Evolutionary conservation across 2,113 vertebrate species (phyloP).

Genomic region (Hippocampus guttulatus): DNA sequence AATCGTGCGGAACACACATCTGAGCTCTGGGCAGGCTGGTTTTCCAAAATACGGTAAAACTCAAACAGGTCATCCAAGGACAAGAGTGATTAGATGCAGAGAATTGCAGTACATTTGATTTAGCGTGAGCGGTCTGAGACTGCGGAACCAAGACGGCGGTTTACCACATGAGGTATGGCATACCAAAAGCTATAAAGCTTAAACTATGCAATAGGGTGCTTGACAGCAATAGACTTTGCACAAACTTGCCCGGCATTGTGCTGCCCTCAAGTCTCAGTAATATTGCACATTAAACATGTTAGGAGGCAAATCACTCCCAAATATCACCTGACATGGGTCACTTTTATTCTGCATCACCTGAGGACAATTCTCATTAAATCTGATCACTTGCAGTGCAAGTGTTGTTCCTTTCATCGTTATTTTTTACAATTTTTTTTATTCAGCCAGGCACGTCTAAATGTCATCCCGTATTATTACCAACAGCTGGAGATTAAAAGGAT

Average conservation of each 20-base stretch:
- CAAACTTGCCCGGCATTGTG: conserved; percentile 5
- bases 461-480: conserved; percentile 41
- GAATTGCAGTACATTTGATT: conserved; percentile 3
- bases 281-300: not conserved
- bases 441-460: conserved; percentile 22
- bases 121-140: not conserved
- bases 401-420: conserved; percentile 34
- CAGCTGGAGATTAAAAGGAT: conserved; percentile 40
- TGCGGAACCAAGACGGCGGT: not conserved
- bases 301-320: conserved; percentile 31
- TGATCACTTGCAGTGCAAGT: conserved; percentile 10
- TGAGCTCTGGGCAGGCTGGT: conserved; percentile 16
- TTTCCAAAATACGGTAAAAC: conserved; percentile 19
- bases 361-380: conserved; percentile 43
- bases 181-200: not conserved
- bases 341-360: conserved; percentile 20
- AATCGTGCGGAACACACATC: conserved; percentile 18
- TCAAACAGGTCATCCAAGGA: conserved; percentile 4
- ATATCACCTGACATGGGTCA: conserved; percentile 35
- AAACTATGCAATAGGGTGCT: conserved; percentile 13
- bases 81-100: not conserved
- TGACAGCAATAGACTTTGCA: not conserved
- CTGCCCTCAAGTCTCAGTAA: conserved; percentile 2
- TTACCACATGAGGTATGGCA: not conserved
- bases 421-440: conserved; percentile 5